These are phyloP conservation scores for Megamerina dolium DNA, from an alignment of 2,888 invertebrate species.

Conservation along the genomic window DNA sequence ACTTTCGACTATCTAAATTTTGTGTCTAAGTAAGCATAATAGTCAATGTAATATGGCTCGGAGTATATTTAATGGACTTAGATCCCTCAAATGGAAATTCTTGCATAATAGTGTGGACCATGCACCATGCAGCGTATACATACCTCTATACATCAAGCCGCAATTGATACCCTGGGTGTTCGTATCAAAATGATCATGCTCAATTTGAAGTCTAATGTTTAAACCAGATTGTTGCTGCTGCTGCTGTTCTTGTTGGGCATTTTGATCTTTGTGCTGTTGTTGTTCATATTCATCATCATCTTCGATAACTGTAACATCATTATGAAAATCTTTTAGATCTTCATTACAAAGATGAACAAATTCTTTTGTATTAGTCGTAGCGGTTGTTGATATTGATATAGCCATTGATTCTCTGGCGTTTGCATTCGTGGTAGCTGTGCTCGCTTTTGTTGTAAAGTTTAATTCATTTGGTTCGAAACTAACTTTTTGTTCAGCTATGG, in stretches of 20 bases:
- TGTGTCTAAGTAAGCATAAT: too few relatives aligned
- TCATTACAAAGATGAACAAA: constrained; percentile 21
- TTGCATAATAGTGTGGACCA: too few relatives aligned
- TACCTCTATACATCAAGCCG: constrained; percentile 38
- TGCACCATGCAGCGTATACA: too few relatives aligned
- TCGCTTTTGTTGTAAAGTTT: constrained; percentile 9
- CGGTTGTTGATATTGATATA: constrained; percentile 10
- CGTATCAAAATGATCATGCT: constrained; percentile 36
- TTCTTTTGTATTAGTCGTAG: constrained; percentile 13
- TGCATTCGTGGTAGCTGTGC: constrained; percentile 13
- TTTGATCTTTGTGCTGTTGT: constrained; percentile 2
- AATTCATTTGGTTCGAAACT: not conserved
- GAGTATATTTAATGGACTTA: too few relatives aligned
- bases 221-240: constrained; percentile 11
- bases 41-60: too few relatives aligned
- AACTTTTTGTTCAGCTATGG: too few relatives aligned
- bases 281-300: constrained; percentile 12
- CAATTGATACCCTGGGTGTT: constrained; percentile 28
- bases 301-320: constrained; percentile 25
- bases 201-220: constrained; percentile 29
- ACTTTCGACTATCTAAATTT: too few relatives aligned
- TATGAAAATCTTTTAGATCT: constrained; percentile 27
- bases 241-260: not conserved
- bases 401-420: constrained; percentile 18
- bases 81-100: too few relatives aligned